Evolutionary conservation across 2,888 invertebrate genomes (phyloP).

Genomic region (Portevinia maculata): DNA sequence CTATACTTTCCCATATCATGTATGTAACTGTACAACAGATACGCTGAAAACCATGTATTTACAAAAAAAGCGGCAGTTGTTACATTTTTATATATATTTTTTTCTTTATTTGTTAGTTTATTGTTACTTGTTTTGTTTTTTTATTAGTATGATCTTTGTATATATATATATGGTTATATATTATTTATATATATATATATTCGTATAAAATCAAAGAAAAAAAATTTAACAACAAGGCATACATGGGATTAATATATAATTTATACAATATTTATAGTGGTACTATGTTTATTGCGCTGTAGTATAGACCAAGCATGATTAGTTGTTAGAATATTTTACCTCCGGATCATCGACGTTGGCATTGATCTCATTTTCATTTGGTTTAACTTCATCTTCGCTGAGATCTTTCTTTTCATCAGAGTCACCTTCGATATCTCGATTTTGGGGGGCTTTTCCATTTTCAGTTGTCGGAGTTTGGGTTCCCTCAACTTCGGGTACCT

Average conservation of each 20-base stretch:
- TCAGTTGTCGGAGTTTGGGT: slow-evolving; percentile 14
- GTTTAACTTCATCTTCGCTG: slow-evolving; percentile 76
- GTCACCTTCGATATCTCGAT: slow-evolving; percentile 71
- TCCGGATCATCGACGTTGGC: slow-evolving; percentile 80
- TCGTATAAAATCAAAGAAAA: slow-evolving; percentile 72
- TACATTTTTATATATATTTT: slow-evolving; percentile 22
- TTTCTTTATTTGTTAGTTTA: slow-evolving; percentile 45
- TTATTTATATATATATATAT: slow-evolving; percentile 50
- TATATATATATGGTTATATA: slow-evolving; percentile 37
- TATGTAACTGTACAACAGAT: neutral
- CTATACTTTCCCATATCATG: neutral
- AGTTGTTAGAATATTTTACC: slow-evolving; percentile 79
- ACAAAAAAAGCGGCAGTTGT: slow-evolving; percentile 62
- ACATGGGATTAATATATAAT: slow-evolving; percentile 51
- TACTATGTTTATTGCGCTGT: slow-evolving; percentile 71
- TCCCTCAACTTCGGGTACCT: slow-evolving; percentile 64
- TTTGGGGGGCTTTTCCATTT: slow-evolving; percentile 67
- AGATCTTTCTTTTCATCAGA: slow-evolving; percentile 78
- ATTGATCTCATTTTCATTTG: slow-evolving; percentile 80
- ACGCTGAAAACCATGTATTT: slow-evolving; percentile 61
- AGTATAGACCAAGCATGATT: slow-evolving; percentile 67
- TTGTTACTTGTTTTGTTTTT: slow-evolving; percentile 61
- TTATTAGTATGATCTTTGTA: slow-evolving; percentile 61
- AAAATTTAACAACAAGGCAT: slow-evolving; percentile 64
- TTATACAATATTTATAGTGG: slow-evolving; percentile 71